Percentiles rank a stretch among this genome's conserved stretches.
These are phyloP conservation scores for Bombylius discolor DNA, from an alignment of 2,888 invertebrate species.

Conservation along the genomic window DNA sequence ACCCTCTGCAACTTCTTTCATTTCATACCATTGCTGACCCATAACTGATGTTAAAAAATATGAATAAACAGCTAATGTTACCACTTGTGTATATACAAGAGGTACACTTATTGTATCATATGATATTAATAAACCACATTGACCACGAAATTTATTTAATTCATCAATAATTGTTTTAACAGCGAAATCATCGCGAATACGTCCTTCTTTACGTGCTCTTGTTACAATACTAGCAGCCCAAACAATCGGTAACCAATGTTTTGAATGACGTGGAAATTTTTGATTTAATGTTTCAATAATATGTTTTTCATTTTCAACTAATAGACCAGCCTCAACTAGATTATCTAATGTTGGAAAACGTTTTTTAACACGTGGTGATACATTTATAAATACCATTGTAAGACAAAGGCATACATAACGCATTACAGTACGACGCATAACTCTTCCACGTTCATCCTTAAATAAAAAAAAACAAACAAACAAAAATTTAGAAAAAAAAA, in stretches of 20 bases:
- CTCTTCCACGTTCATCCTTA: conserved; percentile 65
- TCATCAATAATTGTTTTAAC: conserved; percentile 84
- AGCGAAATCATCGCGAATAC: conserved; percentile 82
- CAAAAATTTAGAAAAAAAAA: background rate
- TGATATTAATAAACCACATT: conserved; percentile 60
- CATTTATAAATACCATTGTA: conserved; percentile 77
- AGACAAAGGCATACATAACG: conserved; percentile 73
- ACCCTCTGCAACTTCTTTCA: conserved; percentile 32
- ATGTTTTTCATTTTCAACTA: conserved; percentile 65
- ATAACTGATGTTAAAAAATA: conserved; percentile 80
- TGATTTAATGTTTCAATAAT: conserved; percentile 66
- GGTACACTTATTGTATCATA: conserved; percentile 68
- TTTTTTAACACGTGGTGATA: conserved; percentile 78
- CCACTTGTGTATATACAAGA: conserved; percentile 76
- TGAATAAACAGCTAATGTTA: conserved; percentile 83
- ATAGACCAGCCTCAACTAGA: conserved; percentile 70
- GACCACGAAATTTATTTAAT: conserved; percentile 69
- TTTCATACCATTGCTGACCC: conserved; percentile 76
- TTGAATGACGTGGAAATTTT: conserved; percentile 73
- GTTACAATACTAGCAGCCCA: conserved; percentile 87
- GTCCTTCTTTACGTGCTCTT: conserved; percentile 75
- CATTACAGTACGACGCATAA: conserved; percentile 72
- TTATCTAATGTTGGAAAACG: conserved; percentile 74
- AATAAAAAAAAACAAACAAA: conserved; percentile 1
- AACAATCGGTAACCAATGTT: conserved; percentile 83